Evolutionary conservation across 2,797 vertebrate species (phyloP), one percentile per base, ranked within the genome.

Genomic region (Rhynchotus rufescens): DNA sequence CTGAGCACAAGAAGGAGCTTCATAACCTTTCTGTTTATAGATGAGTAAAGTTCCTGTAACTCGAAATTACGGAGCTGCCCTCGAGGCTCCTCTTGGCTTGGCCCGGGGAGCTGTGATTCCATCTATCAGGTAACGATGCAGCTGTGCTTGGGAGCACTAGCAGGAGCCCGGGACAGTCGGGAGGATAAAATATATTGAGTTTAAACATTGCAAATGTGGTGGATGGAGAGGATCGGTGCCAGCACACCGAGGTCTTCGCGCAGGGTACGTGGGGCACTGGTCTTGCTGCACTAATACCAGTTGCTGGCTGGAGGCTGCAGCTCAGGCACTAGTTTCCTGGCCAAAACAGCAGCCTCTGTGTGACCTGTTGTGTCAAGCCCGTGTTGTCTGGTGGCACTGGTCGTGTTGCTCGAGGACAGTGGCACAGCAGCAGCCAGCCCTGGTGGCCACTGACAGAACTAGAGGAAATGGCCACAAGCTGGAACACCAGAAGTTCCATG

Each of bases 351-450:
- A 47, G 67, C 15, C 51, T 47, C 34, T 40, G 20, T 60, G 17
- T 3, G 6, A 1, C 60, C 4, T 0, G 3, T 28, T 16, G 15
- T 10, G 45, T 32, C 0, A 0, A 25, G 49, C 26, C 8, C 3
- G 0, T 2, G 8, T 59, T 51, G 51, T 21, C 54, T 54, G 42
- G 56, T 68, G 74, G 51, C 2, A 0, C 89, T 76, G 42, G 59
- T 59, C 0, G 0, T 87, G 80, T 75, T 79, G 52, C 80, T 77
- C 0, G 10, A 66, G 78, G 76, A 4, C 68, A 21, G 36, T 4
- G 34, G 57, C 72, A 13, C 47, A 4, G 25, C 7, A 1, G 25
- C 85, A 54, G 2, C 1, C 0, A 65, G 45, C 64, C 54, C 77
- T 40, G 40, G 40, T 40, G 40, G 40, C 40, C 40, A 40, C 40